These are phyloP conservation scores for Heliconius charithonia DNA, from an alignment of 2,888 invertebrate species.

Conservation along the genomic window DNA sequence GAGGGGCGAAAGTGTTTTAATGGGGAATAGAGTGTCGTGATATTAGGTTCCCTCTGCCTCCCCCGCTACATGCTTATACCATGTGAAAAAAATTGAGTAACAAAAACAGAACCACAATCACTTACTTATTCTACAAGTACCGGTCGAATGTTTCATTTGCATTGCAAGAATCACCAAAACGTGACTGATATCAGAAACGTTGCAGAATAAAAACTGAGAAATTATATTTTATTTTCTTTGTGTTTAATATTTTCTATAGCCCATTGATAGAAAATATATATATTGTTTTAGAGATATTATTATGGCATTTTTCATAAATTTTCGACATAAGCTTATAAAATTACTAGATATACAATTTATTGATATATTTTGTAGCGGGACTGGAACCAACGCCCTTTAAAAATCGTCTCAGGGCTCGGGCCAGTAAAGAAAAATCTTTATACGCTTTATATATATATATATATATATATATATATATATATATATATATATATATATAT, in stretches of 20 bases:
- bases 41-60: neutral
- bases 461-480: no score
- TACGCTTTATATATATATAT: no score
- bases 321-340: no score
- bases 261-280: neutral
- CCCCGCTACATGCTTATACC: neutral
- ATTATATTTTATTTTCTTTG: neutral
- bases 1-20: no score
- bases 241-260: constrained; percentile 7
- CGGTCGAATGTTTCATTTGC: constrained; percentile 7
- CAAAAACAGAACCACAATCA: neutral
- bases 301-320: no score
- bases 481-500: no score
- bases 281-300: neutral
- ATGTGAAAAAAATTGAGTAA: neutral
- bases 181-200: constrained; percentile 25
- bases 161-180: constrained; percentile 21
- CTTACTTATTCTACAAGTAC: neutral
- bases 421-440: no score
- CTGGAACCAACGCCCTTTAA: no score
- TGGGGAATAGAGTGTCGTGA: no score
- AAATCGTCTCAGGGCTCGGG: no score
- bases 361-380: no score
- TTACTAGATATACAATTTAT: no score
- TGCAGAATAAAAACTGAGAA: neutral